Evolutionary conservation across 2,888 invertebrate genomes (phyloP), one percentile per base, ranked within the genome.

Genomic region (Coremacera marginata): DNA sequence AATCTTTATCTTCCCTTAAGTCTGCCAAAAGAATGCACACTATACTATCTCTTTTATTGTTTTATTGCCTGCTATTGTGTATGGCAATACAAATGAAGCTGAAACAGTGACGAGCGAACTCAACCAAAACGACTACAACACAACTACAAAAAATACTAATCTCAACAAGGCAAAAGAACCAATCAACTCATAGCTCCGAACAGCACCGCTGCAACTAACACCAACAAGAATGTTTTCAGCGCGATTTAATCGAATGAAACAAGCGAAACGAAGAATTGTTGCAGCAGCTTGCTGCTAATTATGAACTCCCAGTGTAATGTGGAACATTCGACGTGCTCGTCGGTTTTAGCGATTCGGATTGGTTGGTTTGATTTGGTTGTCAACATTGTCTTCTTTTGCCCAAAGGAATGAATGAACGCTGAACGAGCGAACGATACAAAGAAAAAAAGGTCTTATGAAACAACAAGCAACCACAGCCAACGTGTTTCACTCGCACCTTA

Each of bases 301-400:
- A 83, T 88, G 88, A 49, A 81, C 82, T 80, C 89, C 88, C 86
- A 83, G 80, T 87, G 82, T 74, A 83, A 81, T 88, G 88, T 89
- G 89, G 89, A 89, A 89, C 88, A 88, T 88, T 87, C 82, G 84
- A 84, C 83, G 86, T 82, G 79, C 75, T 84, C 83, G 87, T 84
- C 87, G 87, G 85, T 85, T 87, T 86, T 84, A 84, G 82, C 84
- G 80, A 82, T 83, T 82, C 83, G 84, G 86, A 84, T 86, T 85
- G 85, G 86, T 84, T 84, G 86, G 85, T 84, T n/a, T 73, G 70
- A 19, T 5, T 60, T 14, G 37, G 19, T 63, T 22, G 57, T 63
- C 57, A 60, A 44, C 22, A 37, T 34, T 60, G 25, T 34, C 65
- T 63, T 14, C 70, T 27, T 27, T 27, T 60, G 27, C 27, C 55